Conservation (phyloP, 2,888 invertebrate genomes). For the Omphaloscelis lunosa region DNA sequence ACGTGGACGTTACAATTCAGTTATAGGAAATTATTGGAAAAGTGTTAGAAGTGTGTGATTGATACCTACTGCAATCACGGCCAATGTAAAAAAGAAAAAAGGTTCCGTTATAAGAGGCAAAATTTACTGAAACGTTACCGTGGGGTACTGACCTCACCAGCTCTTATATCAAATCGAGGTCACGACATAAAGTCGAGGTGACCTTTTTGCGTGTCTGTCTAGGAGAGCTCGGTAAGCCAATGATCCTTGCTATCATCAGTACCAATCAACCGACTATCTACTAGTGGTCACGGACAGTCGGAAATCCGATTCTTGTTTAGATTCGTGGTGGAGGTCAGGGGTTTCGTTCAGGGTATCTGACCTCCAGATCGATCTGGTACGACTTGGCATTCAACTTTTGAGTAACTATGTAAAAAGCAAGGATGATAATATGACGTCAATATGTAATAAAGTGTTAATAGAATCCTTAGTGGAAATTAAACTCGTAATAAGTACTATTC, state of each 20-base stretch:
- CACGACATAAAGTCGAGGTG: slow-evolving; percentile 39
- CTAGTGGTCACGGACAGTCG: slow-evolving; percentile 48
- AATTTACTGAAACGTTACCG: neutral
- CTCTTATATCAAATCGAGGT: slow-evolving; percentile 17
- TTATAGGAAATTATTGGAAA: neutral
- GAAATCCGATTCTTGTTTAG: slow-evolving; percentile 52
- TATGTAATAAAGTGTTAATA: neutral
- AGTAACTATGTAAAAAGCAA: slow-evolving; percentile 1
- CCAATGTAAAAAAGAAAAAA: neutral
- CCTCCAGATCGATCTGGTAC: slow-evolving; percentile 20
- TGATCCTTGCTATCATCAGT: slow-evolving; percentile 52
- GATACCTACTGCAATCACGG: neutral
- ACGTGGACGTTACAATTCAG: neutral
- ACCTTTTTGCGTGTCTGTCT: slow-evolving; percentile 53
- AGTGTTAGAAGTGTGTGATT: neutral
- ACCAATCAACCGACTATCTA: slow-evolving; percentile 44
- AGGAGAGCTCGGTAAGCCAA: slow-evolving; percentile 44
- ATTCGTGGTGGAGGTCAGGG: slow-evolving; percentile 37
- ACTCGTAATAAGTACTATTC: neutral
- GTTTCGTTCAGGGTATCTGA: slow-evolving; percentile 33
- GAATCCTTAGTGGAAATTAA: neutral
- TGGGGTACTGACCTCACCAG: slow-evolving; percentile 26
- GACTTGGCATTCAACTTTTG: slow-evolving; percentile 4
- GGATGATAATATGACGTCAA: neutral
- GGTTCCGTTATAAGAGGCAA: neutral